Conservation (phyloP, 2,113 vertebrate genomes). For the Poeciliopsis turrubarensis region DNA sequence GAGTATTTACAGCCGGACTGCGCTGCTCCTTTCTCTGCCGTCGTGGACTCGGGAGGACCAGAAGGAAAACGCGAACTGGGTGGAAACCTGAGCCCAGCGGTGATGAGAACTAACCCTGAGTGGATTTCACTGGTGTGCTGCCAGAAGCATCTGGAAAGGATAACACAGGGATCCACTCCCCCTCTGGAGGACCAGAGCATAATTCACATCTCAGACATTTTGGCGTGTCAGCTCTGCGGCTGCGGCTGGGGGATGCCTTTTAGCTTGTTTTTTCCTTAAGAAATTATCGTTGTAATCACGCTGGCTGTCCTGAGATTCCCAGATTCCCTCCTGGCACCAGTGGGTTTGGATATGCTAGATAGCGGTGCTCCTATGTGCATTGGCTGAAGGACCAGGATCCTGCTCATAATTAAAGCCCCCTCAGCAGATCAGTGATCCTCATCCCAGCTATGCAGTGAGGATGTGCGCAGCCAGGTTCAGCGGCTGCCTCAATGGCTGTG, state of each 20-base stretch:
- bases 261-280: constrained; percentile 11
- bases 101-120: constrained; percentile 58
- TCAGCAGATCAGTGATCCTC: constrained; percentile 10
- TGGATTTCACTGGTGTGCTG: constrained; percentile 62
- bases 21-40: constrained; percentile 14
- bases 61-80: constrained; percentile 16
- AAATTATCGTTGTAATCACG: constrained; percentile 1
- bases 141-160: constrained; percentile 80
- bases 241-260: constrained; percentile 13
- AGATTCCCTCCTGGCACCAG: constrained; percentile 21
- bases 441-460: constrained; percentile 70
- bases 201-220: constrained; percentile 46
- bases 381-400: constrained; percentile 19
- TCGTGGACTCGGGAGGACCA: constrained; percentile 21
- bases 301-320: not conserved
- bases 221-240: constrained; percentile 13
- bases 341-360: constrained; percentile 32
- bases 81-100: constrained; percentile 63
- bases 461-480: constrained; percentile 84
- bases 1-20: constrained; percentile 8
- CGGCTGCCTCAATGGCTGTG: constrained; percentile 81
- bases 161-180: constrained; percentile 59
- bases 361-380: not conserved
- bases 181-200: constrained; percentile 50
- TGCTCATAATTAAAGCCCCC: not conserved